These are phyloP conservation scores for Nematostella vectensis DNA, from an alignment of 92 coral and sea anemone genomes.

Conservation along the genomic window DNA sequence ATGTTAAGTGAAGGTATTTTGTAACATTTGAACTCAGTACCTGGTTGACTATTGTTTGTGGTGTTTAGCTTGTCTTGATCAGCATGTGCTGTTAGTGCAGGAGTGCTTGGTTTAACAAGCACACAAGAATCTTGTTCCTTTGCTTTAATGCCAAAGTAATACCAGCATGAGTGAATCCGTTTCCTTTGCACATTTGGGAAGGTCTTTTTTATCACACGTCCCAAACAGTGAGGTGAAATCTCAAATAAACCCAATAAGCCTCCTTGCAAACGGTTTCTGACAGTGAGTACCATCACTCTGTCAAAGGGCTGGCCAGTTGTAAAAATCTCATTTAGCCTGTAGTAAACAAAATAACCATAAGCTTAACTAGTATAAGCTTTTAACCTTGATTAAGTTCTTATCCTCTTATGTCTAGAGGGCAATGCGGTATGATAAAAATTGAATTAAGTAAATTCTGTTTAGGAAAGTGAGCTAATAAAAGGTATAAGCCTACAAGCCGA, in stretches of 20 bases:
- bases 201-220: constrained; percentile 12
- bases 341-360: no score
- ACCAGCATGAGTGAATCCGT: constrained; percentile 2
- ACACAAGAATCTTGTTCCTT: not conserved
- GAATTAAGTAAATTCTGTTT: no score
- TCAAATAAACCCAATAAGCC: not conserved
- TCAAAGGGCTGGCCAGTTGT: not conserved
- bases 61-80: no score
- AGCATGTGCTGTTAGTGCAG: not conserved
- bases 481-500: no score
- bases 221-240: not conserved
- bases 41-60: no score
- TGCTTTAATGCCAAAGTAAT: constrained; percentile 20
- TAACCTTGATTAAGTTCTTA: no score
- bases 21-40: no score
- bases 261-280: not conserved
- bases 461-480: no score
- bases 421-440: no score
- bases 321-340: not conserved
- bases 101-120: no score
- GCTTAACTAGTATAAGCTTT: no score
- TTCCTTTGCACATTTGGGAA: constrained; percentile 13
- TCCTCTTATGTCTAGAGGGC: no score
- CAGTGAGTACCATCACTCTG: not conserved
- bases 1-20: constrained; percentile 29